A percentile compares a stretch with the other conserved stretches of the same genome.
phyloP scores from a whole-genome alignment of 1,140 invertebrate genomes.

The Heliconius hewitsoni region DNA sequence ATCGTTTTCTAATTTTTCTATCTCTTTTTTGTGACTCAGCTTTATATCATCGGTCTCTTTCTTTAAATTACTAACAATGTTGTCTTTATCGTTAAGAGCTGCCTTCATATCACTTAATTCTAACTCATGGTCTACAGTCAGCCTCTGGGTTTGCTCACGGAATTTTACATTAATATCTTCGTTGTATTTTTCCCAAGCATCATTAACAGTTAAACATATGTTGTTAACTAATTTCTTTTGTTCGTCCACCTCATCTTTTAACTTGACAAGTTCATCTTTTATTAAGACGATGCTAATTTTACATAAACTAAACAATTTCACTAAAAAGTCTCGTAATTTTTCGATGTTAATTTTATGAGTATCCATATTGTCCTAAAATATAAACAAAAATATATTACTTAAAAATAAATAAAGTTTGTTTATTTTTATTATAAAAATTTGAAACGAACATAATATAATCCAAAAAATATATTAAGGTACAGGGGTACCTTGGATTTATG shows the following conservation, averaged over 20 bases:
- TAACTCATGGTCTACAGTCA: constrained; percentile 85
- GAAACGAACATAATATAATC: constrained; percentile 20
- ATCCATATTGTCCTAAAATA: constrained; percentile 82
- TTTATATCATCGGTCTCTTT: constrained; percentile 77
- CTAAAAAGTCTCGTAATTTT: constrained; percentile 77
- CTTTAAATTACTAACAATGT: constrained; percentile 81
- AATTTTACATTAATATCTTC: constrained; percentile 80
- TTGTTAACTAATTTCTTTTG: constrained; percentile 80
- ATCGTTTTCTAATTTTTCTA: constrained; percentile 76
- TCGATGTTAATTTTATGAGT: constrained; percentile 81
- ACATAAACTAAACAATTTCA: constrained; percentile 77
- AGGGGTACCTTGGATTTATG: no score
- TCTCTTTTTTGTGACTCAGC: constrained; percentile 72
- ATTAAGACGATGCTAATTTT: constrained; percentile 82
- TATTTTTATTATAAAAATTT: neutral
- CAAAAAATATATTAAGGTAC: no score
- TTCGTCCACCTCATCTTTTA: constrained; percentile 80
- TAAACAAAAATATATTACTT: constrained; percentile 22
- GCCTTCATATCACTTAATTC: constrained; percentile 84
- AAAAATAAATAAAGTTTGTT: constrained; percentile 14
- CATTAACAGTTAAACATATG: constrained; percentile 81
- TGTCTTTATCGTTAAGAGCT: constrained; percentile 78
- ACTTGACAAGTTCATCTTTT: constrained; percentile 82
- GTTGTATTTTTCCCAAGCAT: constrained; percentile 81
- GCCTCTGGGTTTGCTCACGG: constrained; percentile 82